Percentiles rank a stretch among this genome's conserved stretches.
phyloP scores from a whole-genome alignment of 2,113 vertebrate genomes.

The Chloropsis cyanopogon region DNA sequence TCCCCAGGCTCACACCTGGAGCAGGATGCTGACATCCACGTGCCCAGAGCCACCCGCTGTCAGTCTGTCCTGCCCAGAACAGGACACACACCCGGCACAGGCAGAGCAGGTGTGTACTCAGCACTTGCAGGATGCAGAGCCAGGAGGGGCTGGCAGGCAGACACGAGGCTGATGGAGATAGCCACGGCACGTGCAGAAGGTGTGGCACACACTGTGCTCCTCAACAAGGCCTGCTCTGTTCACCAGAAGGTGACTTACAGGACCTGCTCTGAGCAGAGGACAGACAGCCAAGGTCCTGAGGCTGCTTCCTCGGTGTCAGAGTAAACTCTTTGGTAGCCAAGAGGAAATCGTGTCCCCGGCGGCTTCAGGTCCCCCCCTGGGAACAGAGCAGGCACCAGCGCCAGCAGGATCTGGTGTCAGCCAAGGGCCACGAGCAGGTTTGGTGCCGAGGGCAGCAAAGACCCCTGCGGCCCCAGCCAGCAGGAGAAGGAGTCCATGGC shows the following conservation, averaged over 20 bases:
- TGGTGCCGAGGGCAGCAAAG: not conserved
- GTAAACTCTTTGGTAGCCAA: not conserved
- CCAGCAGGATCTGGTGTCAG: accelerated
- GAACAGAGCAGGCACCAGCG: not conserved
- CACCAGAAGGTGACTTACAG: not conserved
- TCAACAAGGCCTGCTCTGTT: not conserved
- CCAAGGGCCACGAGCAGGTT: accelerated
- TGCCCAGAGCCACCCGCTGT: not conserved
- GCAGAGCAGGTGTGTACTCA: not conserved
- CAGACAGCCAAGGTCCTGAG: not conserved
- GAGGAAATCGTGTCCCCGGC: accelerated
- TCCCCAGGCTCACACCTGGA: not conserved
- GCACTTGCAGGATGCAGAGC: accelerated
- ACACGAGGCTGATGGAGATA: not conserved
- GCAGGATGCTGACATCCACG: accelerated
- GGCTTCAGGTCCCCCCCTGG: not conserved
- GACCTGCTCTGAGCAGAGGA: not conserved
- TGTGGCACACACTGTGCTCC: not conserved
- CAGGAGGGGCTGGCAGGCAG: not conserved
- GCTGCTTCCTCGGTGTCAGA: not conserved
- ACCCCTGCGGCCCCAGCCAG: not conserved
- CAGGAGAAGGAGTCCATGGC: no score
- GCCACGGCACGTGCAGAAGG: accelerated
- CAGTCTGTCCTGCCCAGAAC: not conserved
- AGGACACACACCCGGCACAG: accelerated